Evolutionary conservation across 2,888 invertebrate species (phyloP).

Genomic region (Lycia hirtaria): DNA sequence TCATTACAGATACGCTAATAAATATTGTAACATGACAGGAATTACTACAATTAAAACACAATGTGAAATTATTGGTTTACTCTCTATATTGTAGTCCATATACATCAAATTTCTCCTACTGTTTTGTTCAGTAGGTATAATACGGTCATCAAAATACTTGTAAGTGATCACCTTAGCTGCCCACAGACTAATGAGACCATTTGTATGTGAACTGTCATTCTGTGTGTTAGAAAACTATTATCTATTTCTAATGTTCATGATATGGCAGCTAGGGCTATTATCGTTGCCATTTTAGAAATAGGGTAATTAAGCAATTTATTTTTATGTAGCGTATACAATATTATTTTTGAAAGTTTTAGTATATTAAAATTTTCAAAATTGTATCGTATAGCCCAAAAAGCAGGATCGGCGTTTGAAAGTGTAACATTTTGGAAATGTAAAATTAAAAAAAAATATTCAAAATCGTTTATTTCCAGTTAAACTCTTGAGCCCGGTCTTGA

Average conservation of each 20-base stretch:
- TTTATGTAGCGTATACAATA: slow-evolving; percentile 9
- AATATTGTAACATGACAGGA: too few species aligned
- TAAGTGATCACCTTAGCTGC: slow-evolving; percentile 52
- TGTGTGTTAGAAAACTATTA: slow-evolving; percentile 31
- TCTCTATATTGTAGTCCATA: slow-evolving; percentile 6
- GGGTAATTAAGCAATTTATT: slow-evolving; percentile 52
- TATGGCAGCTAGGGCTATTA: slow-evolving; percentile 53
- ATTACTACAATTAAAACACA: too few species aligned
- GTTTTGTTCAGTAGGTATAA: slow-evolving; percentile 41
- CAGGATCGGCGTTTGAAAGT: slow-evolving; percentile 65
- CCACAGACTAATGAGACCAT: slow-evolving; percentile 54
- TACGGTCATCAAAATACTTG: slow-evolving; percentile 45
- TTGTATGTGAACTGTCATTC: slow-evolving; percentile 48
- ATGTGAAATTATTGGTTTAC: slow-evolving; percentile 6
- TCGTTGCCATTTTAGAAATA: slow-evolving; percentile 69
- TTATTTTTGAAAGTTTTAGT: slow-evolving; percentile 13
- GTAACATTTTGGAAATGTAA: slow-evolving; percentile 48
- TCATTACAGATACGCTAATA: too few species aligned
- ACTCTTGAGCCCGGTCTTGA: slow-evolving; percentile 73
- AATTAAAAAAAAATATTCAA: background rate
- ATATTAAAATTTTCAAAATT: slow-evolving; percentile 3
- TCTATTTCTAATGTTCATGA: slow-evolving; percentile 51
- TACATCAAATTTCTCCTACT: slow-evolving; percentile 46
- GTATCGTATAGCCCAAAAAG: slow-evolving; percentile 1
- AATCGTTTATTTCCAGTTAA: slow-evolving; percentile 52